Percentiles rank a stretch among this genome's conserved stretches.
These are phyloP conservation scores for Tenthredo scrophulariae DNA, from an alignment of 2,888 invertebrate genomes.

Conservation along the genomic window DNA sequence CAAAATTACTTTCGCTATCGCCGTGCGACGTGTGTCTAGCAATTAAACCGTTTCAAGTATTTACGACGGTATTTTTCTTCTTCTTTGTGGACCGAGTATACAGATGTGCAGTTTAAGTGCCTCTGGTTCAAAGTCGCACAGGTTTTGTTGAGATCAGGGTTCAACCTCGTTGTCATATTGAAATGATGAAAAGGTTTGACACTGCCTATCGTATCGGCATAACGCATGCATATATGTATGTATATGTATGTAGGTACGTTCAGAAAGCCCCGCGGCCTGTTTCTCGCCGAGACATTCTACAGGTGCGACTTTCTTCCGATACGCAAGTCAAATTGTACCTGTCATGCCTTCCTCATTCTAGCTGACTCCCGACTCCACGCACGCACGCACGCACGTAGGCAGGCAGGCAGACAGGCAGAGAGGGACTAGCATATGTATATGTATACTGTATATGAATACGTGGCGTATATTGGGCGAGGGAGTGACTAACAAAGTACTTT, in stretches of 20 bases:
- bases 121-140: background rate
- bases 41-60: background rate
- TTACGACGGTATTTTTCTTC: constrained; percentile 16
- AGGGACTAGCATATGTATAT: background rate
- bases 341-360: constrained; percentile 20
- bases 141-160: background rate
- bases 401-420: background rate
- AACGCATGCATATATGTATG: background rate
- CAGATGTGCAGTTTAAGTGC: background rate
- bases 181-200: constrained; percentile 24
- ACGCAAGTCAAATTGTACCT: constrained; percentile 22
- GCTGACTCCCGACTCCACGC: background rate
- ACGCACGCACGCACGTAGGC: background rate
- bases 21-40: background rate
- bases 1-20: constrained; percentile 5
- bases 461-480: constrained; percentile 51
- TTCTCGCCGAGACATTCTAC: constrained; percentile 14
- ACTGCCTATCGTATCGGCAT: background rate
- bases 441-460: constrained; percentile 12
- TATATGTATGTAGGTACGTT: background rate
- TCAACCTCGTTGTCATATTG: background rate
- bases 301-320: constrained; percentile 31
- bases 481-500: constrained; percentile 61
- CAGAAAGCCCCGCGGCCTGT: constrained; percentile 14
- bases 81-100: background rate